Evolutionary conservation across 2,797 vertebrate genomes (phyloP).

Genomic region (Morus bassanus): DNA sequence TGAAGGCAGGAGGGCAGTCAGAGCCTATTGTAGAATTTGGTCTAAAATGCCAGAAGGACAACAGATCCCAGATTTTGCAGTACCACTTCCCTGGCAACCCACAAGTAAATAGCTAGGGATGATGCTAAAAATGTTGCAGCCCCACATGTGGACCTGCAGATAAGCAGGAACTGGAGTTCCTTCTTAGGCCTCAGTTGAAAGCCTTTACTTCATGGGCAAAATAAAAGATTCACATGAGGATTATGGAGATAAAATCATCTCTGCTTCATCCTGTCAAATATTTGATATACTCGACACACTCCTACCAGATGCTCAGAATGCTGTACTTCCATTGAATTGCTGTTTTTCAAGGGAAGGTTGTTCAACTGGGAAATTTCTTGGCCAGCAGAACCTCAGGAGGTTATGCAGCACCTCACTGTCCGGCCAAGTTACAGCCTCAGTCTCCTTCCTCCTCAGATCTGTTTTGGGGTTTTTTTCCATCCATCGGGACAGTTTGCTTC

Average conservation of each 20-base stretch:
- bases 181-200: background rate
- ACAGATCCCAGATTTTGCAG: background rate
- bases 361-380: background rate
- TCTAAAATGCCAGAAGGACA: background rate
- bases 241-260: background rate
- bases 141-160: background rate
- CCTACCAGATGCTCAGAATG: background rate
- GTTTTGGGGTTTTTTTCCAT: background rate
- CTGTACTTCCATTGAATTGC: background rate
- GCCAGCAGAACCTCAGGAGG: background rate
- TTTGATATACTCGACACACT: background rate
- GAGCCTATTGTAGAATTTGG: background rate
- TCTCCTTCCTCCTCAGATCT: background rate
- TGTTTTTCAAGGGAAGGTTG: background rate
- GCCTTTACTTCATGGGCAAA: accelerated
- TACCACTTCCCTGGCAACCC: background rate
- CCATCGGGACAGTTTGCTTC: background rate
- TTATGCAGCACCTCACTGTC: background rate
- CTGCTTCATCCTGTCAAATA: background rate
- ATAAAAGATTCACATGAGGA: background rate
- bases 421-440: background rate
- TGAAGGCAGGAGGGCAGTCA: background rate
- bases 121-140: background rate
- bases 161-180: background rate
- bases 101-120: background rate